Conservation (phyloP, 2,797 vertebrate species). For the Mus caroli region DNA sequence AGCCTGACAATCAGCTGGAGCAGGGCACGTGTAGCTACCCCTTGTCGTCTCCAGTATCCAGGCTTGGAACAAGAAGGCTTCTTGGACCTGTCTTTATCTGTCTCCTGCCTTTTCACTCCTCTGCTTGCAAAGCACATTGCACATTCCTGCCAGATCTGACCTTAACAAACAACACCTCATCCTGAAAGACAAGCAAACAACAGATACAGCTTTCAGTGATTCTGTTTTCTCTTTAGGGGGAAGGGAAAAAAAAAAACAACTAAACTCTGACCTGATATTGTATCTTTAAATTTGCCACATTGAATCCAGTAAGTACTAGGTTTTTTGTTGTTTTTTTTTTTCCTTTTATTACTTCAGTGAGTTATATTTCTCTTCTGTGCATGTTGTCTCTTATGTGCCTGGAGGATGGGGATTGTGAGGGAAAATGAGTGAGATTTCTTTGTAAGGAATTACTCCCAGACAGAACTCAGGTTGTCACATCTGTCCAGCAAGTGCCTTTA, state of each 20-base stretch:
- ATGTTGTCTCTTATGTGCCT: not conserved
- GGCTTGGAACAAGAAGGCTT: not conserved
- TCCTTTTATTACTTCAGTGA: constrained; percentile 20
- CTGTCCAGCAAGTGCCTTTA: not conserved
- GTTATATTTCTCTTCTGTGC: not conserved
- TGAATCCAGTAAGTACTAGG: not conserved
- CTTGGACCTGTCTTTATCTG: not conserved
- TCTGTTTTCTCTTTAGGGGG: not conserved
- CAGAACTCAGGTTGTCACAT: not conserved
- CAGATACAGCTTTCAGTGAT: not conserved
- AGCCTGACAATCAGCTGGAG: not conserved
- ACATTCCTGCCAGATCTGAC: constrained; percentile 12
- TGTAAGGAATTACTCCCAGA: not conserved
- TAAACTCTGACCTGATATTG: constrained; percentile 8
- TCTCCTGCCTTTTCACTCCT: not conserved
- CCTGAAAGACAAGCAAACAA: not conserved
- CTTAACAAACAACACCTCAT: not conserved
- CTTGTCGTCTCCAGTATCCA: not conserved
- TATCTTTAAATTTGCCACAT: constrained; percentile 30
- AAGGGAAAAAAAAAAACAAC: not conserved
- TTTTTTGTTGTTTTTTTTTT: constrained; percentile 4
- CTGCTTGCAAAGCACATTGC: not conserved
- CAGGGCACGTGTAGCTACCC: not conserved
- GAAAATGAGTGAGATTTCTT: not conserved
- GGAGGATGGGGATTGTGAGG: not conserved